phyloP scores from a whole-genome alignment of 2,797 vertebrate species.

The Acanthopagrus latus region DNA sequence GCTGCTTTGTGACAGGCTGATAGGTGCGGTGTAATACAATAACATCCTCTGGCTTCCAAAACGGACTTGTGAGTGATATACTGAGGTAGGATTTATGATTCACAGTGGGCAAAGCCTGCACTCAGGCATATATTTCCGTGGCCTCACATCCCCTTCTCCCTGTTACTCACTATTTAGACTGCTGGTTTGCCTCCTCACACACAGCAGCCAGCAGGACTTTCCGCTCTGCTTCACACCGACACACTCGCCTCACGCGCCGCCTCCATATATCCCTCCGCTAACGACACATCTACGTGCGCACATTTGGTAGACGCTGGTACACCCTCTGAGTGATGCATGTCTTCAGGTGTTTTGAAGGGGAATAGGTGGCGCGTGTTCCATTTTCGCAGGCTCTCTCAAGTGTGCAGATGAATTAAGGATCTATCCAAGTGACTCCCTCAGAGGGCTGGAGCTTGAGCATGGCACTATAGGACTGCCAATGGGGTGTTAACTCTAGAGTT shows the following conservation, averaged over 20 bases:
- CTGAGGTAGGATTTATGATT: constrained; percentile 20
- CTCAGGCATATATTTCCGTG: constrained; percentile 1
- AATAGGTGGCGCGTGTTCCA: constrained; percentile 14
- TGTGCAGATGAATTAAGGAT: constrained; percentile 46
- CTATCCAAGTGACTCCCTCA: constrained; percentile 41
- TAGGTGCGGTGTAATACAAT: constrained; percentile 10
- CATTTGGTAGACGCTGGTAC: constrained; percentile 17
- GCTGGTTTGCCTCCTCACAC: constrained; percentile 47
- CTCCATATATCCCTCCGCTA: constrained; percentile 23
- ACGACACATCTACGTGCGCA: constrained; percentile 13
- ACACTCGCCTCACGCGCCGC: constrained; percentile 27
- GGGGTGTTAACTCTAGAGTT: constrained; percentile 62
- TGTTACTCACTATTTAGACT: constrained; percentile 34
- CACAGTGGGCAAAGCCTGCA: not conserved
- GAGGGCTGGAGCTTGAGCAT: constrained; percentile 15
- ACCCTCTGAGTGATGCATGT: constrained; percentile 9
- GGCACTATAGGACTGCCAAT: constrained; percentile 53
- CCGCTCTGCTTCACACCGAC: constrained; percentile 59
- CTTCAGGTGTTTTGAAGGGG: not conserved
- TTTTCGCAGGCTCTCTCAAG: constrained; percentile 37
- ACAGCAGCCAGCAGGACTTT: constrained; percentile 56
- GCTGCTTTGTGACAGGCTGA: constrained; percentile 21
- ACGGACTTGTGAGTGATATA: not conserved
- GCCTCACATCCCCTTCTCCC: constrained; percentile 33
- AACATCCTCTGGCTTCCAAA: not conserved